A percentile compares a stretch with the other conserved stretches of the same genome.
Evolutionary conservation across 2,888 invertebrate genomes (phyloP).

Genomic region (Bhutanitis thaidina): DNA sequence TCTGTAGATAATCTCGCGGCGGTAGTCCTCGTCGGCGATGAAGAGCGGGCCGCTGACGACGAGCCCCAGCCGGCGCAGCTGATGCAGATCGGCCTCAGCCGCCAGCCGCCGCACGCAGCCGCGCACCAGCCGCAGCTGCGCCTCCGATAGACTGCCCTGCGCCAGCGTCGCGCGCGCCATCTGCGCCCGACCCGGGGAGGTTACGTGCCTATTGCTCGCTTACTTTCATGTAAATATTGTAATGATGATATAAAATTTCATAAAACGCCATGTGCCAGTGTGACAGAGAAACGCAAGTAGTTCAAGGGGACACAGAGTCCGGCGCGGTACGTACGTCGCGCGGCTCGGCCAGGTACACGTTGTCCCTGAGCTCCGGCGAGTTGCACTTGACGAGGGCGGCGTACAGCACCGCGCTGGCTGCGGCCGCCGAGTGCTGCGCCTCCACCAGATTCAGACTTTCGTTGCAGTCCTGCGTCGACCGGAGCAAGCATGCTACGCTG

Average conservation of each 20-base stretch:
- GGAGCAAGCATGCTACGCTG: constrained; percentile 52
- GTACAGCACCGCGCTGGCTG: constrained; percentile 49
- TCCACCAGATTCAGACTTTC: constrained; percentile 17
- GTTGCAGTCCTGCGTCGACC: constrained; percentile 22
- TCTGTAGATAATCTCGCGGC: constrained; percentile 49
- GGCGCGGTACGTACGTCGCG: constrained; percentile 16
- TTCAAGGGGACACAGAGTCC: too few species aligned
- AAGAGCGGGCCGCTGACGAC: constrained; percentile 53
- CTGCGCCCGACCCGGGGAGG: constrained; percentile 32
- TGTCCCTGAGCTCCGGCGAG: constrained; percentile 42
- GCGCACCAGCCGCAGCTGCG: constrained; percentile 48
- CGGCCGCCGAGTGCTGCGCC: constrained; percentile 29
- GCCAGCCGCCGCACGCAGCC: constrained; percentile 49
- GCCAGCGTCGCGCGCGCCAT: constrained; percentile 49
- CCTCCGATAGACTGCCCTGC: constrained; percentile 38
- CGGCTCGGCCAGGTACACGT: constrained; percentile 53
- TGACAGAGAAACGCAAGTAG: too few species aligned
- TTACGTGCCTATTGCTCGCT: too few species aligned
- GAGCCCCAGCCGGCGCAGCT: constrained; percentile 42
- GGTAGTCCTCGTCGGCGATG: constrained; percentile 56
- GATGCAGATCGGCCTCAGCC: constrained; percentile 52
- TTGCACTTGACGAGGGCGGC: constrained; percentile 49
- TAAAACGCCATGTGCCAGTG: too few species aligned
- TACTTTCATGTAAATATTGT: too few species aligned
- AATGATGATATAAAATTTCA: too few species aligned